Percentiles rank a stretch among this genome's conserved stretches.
Conservation (phyloP, 1,140 invertebrate species). For the Limonius californicus region DNA sequence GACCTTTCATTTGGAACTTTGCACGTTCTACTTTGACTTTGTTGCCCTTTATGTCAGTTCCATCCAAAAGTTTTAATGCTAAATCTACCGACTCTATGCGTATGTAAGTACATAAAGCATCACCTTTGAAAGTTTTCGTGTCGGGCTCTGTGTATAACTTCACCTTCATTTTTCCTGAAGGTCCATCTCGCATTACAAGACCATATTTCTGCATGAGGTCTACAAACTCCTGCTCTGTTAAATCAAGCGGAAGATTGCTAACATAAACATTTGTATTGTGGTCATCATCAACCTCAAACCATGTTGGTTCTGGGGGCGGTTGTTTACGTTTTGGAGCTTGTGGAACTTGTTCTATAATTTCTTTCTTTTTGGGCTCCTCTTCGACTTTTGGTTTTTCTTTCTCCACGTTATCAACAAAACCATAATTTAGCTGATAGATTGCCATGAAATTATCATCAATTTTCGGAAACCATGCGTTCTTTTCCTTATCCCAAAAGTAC, state of each 20-base stretch:
- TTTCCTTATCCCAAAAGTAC: conserved; percentile 87
- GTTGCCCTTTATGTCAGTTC: conserved; percentile 70
- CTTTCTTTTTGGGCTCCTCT: conserved; percentile 29
- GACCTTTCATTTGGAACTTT: conserved; percentile 95
- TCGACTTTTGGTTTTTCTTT: conserved; percentile 31
- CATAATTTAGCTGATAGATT: conserved; percentile 93
- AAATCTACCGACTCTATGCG: conserved; percentile 95
- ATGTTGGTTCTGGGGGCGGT: conserved; percentile 55
- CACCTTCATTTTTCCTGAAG: conserved; percentile 81
- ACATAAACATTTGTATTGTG: conserved; percentile 98
- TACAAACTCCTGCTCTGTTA: conserved; percentile 85
- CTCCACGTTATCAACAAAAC: conserved; percentile 63
- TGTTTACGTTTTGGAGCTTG: conserved; percentile 40
- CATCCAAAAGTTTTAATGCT: conserved; percentile 90
- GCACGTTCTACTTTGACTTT: conserved; percentile 87
- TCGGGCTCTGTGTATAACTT: conserved; percentile 89
- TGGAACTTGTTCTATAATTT: background rate
- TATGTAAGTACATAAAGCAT: conserved; percentile 95
- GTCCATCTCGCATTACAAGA: conserved; percentile 85
- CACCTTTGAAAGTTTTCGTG: conserved; percentile 86
- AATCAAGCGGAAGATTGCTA: conserved; percentile 82
- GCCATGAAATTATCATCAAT: conserved; percentile 97
- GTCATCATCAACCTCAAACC: conserved; percentile 93
- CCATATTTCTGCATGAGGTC: conserved; percentile 96
- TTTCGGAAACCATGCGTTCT: conserved; percentile 95